Conservation (phyloP, 1,140 invertebrate species). For the Drosophila punjabiensis region DNA sequence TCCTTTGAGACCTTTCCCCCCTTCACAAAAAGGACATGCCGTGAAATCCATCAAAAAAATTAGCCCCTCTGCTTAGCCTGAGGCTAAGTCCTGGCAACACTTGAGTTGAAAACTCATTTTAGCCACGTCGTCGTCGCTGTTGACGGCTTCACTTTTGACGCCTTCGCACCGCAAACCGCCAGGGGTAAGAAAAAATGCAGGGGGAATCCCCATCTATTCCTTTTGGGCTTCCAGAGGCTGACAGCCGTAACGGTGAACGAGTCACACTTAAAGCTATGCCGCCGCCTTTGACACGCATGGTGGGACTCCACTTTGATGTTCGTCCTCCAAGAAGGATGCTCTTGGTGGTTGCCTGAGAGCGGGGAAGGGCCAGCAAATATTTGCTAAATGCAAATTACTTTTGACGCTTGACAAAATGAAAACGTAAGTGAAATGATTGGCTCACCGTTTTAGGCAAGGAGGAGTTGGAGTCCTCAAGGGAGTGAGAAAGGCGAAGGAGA, state of each 20-base stretch:
- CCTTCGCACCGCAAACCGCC: constrained; percentile 39
- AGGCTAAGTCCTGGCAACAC: constrained; percentile 48
- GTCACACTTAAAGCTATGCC: constrained; percentile 76
- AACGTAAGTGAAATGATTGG: constrained; percentile 72
- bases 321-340: constrained; percentile 12
- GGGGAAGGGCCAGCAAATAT: constrained; percentile 57
- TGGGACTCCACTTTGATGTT: constrained; percentile 70
- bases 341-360: background rate
- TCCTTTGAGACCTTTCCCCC: background rate
- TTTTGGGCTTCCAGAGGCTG: constrained; percentile 23
- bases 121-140: constrained; percentile 25
- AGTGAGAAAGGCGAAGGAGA: constrained; percentile 11
- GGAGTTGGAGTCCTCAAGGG: background rate
- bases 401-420: constrained; percentile 72
- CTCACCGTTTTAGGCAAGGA: constrained; percentile 16
- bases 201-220: constrained; percentile 10
- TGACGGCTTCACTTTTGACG: constrained; percentile 51
- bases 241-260: constrained; percentile 55
- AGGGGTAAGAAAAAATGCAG: constrained; percentile 25
- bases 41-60: constrained; percentile 70
- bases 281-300: constrained; percentile 79
- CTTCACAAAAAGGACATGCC: constrained; percentile 28
- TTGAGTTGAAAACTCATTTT: constrained; percentile 67
- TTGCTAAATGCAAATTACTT: constrained; percentile 82
- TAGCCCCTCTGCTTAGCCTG: constrained; percentile 48